Base-by-base conservation (phyloP, 1,140 invertebrate species). In the Acromyrmex heyeri region DNA sequence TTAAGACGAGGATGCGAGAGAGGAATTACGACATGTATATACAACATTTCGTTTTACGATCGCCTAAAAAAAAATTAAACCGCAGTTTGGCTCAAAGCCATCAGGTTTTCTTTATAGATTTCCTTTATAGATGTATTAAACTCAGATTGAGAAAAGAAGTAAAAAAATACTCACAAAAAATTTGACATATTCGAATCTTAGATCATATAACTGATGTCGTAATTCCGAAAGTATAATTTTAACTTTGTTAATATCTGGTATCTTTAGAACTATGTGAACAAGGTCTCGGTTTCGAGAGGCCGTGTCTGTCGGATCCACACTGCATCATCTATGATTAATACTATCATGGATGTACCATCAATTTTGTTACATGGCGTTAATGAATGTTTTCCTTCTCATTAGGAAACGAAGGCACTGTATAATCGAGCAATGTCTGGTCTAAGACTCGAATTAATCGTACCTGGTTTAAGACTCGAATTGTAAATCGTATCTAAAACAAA, bases 21-120 rank as follows among this genome's bases (percentile, higher is more conserved):
- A 53, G 85, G 75, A 89, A 85, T 90, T 90, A 89, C 77, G 85
- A 90, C 62, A 69, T 85, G 14, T 50, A 16, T 50, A 50, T 16
- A 50, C 14, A 3, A 50, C 0, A 16, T 50, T 50, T 50, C 69
- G 89, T 89, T 90, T 90, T 90, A 24, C 89, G 89, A 89, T 79
- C 85, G 85, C 38, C 24, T 83, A 76, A 85, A 87, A 64, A 87
- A 75, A 88, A 88, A 90, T 89, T 91, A 88, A 91, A 87, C 14
- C 69, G 83, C 67, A 72, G 62, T 86, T 83, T 7, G 27, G 44
- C 57, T 85, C 67, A 34, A 30, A 70, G 24, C 21, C 44, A 30
- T n/a, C 48, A 81, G 48, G 67, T 59, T 77, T 44, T 62, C 48
- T 76, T 59, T 48, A 64, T 21, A 21, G 21, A 21, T 21, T 21